A percentile compares a stretch with the other conserved stretches of the same genome.
These are phyloP conservation scores for Luehdorfia chinensis DNA, from an alignment of 1,140 invertebrate species.

Conservation along the genomic window DNA sequence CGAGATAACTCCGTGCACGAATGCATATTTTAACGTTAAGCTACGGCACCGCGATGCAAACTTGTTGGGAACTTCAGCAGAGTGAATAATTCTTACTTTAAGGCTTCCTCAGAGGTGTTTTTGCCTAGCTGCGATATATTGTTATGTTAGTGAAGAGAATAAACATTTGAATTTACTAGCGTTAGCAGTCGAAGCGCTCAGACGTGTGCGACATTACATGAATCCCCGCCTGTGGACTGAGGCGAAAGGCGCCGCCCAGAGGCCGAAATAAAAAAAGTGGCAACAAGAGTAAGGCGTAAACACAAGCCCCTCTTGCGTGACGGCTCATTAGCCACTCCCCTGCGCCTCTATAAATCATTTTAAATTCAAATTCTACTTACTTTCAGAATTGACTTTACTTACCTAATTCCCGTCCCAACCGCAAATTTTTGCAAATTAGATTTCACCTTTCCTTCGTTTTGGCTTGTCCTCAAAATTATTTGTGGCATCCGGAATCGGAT, in stretches of 20 bases:
- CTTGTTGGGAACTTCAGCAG: constrained; percentile 61
- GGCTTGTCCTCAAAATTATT: constrained; percentile 53
- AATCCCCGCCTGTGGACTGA: no score
- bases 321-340: constrained; percentile 74
- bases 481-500: constrained; percentile 43
- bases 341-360: constrained; percentile 75
- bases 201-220: constrained; percentile 28
- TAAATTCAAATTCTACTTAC: constrained; percentile 77
- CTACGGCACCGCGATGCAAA: constrained; percentile 55
- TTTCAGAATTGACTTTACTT: constrained; percentile 73
- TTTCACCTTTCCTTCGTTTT: constrained; percentile 55
- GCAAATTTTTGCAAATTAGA: constrained; percentile 72
- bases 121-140: constrained; percentile 1
- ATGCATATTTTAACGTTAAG: constrained; percentile 73
- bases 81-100: constrained; percentile 67
- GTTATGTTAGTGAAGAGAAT: background rate
- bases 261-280: constrained; percentile 57
- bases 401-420: constrained; percentile 65
- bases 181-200: constrained; percentile 8
- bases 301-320: constrained; percentile 70
- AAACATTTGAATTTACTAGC: background rate
- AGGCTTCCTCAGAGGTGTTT: constrained; percentile 32
- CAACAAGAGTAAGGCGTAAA: constrained; percentile 50
- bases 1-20: constrained; percentile 60
- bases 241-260: constrained; percentile 35